Evolutionary conservation across 37 sponge, comb jelly and placozoan genomes (phyloP).

Genomic region (Axinella damicornis): DNA sequence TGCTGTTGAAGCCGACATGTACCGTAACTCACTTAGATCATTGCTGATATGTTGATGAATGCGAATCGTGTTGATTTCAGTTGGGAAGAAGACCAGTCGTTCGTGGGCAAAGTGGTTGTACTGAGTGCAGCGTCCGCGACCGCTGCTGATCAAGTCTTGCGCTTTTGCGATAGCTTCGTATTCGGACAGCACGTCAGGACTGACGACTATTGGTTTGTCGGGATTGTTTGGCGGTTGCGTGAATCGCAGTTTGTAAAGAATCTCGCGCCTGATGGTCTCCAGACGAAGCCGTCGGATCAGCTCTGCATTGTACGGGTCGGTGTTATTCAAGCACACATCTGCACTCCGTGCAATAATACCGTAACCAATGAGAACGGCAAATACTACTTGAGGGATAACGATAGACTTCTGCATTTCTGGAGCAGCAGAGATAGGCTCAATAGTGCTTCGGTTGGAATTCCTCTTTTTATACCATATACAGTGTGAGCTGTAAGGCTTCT

Average conservation of each 20-base stretch:
- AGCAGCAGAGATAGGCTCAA: too few species aligned
- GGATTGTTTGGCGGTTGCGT: slow-evolving; percentile 17
- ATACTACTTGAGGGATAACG: too few species aligned
- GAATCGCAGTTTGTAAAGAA: slow-evolving; percentile 28
- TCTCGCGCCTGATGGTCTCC: slow-evolving; percentile 23
- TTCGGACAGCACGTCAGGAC: not conserved
- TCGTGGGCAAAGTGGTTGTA: slow-evolving; percentile 5
- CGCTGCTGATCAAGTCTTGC: not conserved
- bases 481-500: too few species aligned
- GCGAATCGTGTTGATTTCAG: not conserved
- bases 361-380: too few species aligned
- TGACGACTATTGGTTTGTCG: not conserved
- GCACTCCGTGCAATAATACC: too few species aligned
- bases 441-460: too few species aligned
- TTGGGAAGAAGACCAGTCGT: not conserved
- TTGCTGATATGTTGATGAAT: not conserved
- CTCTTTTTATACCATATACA: too few species aligned
- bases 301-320: not conserved
- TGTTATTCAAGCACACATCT: not conserved
- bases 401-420: too few species aligned
- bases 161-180: slow-evolving; percentile 10
- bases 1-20: not conserved
- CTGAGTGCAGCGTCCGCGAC: slow-evolving; percentile 1
- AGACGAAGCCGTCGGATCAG: not conserved
- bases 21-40: not conserved